These are phyloP conservation scores for Melipona quadrifasciata DNA, from an alignment of 1,140 invertebrate genomes.

Conservation along the genomic window DNA sequence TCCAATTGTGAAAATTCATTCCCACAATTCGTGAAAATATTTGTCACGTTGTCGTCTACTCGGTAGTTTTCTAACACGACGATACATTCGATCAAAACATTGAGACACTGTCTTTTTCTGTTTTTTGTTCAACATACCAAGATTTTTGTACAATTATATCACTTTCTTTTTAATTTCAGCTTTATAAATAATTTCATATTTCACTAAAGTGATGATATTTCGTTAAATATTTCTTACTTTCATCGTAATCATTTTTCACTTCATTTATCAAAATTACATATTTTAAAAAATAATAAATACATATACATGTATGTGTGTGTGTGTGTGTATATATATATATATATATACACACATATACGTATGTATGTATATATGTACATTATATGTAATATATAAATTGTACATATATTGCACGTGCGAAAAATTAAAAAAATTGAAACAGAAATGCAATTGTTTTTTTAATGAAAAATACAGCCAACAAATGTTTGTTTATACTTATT, in stretches of 20 bases:
- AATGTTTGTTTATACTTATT: constrained; percentile 8
- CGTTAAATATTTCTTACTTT: not conserved
- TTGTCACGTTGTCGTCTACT: not conserved
- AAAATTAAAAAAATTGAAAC: constrained; percentile 3
- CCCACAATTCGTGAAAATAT: not conserved
- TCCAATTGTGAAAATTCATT: constrained; percentile 35
- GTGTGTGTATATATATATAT: no score
- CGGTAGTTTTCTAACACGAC: not conserved
- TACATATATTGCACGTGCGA: constrained; percentile 32
- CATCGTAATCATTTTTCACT: constrained; percentile 6
- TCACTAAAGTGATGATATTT: constrained; percentile 7
- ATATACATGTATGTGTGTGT: no score
- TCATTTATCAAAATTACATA: constrained; percentile 2
- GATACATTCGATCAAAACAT: not conserved
- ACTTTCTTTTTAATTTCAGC: constrained; percentile 21
- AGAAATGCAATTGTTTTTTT: constrained; percentile 24
- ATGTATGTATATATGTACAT: no score
- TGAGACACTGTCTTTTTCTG: not conserved
- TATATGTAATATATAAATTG: constrained; percentile 29
- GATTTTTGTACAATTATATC: not conserved
- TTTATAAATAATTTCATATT: constrained; percentile 22
- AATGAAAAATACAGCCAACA: not conserved
- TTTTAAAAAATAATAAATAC: constrained; percentile 14
- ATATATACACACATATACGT: no score
- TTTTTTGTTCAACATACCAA: not conserved